Base-by-base conservation (phyloP, 2,888 invertebrate species). In the Neoitamus cyanurus region DNA sequence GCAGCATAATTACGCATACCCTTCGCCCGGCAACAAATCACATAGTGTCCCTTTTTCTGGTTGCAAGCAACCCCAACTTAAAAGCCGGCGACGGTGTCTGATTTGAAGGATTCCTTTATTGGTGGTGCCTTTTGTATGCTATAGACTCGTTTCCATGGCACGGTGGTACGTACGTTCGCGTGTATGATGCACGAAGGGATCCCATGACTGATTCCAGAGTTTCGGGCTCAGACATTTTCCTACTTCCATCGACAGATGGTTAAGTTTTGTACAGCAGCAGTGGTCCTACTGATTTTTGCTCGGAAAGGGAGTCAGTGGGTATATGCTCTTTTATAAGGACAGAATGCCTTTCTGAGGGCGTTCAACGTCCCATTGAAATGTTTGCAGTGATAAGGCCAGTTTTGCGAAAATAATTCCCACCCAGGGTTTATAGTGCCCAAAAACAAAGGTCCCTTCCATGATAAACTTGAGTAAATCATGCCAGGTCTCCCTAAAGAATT, bases 161-260 rank as follows among this genome's bases (percentile, higher is more conserved):
- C 34, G 68, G n/a, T n/a, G 42, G 42, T 42, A n/a, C 42, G 42
- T 75, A 36, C 34, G 37, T 4, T 30, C 70, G 34, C 70, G 25
- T 73, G 77, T 77, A 11, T 30, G 28, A 13, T 77, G 46, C 4
- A 58, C 46, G 46, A 46, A 34, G 80, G 80, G 83, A 30, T 69
- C 48, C 28, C 28, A 11, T 73, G 15, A 9, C 70, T 31, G 30
- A 70, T 30, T 42, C 46, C 20, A 36, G 69, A 28, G 68, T 28
- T 37, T 69, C 25, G 75, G 31, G 15, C 34, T 36, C 36, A 80
- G 69, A 78, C 37, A 73, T 84, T 84, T 80, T 34, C 25, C 20
- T 58, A 80, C 72, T 84, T 84, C 80, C 36, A 85, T 83, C 69
- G 86, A 86, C 86, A 86, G 85, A 86, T 86, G 86, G 86, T 84